Base-by-base conservation (phyloP, 2,113 vertebrate genomes). In the Glaucomys volans region DNA sequence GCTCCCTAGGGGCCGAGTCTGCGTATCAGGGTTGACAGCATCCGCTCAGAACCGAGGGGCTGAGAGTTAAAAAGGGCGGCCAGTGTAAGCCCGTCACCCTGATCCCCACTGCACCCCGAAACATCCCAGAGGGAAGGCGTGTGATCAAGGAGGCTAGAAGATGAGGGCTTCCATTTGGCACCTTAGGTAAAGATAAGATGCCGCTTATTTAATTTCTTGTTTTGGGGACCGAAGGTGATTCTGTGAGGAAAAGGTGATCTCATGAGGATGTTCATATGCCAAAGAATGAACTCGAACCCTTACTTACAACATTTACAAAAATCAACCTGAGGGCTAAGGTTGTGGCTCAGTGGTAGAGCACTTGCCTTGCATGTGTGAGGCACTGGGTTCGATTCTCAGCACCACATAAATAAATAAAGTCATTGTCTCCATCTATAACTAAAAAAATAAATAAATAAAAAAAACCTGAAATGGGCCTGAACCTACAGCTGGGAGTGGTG, bases 1-100 rank as follows among this genome's bases (percentile, higher is more conserved):
- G 52, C 86, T 89, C 82, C 93, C 85, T 95, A 77, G 71, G 94
- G 93, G 93, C 8, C 66, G 85, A 40, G 35, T 80, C 47, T 40
- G 52, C 50, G 32, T 11, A 24, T 42, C 69, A 76, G 87, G 22
- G 28, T 44, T 26, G 22, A 83, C 17, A 13, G 14, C 1, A 16
- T 35, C 30, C 10, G 1, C 20, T n/a, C 24, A n/a, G 3, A 1
- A 9, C 12, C 37, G 37, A 93, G n/a, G 35, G 59, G 88, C 3
- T 7, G 40, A 64, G 47, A 57, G n/a, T 32, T 40, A 28, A 42
- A 93, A 71, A 0, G 2, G 22, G 50, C 22, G 12, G 44, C 28
- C 17, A 91, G 44, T 44, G 54, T 59, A n/a, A 95, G 50, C 13
- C 42, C 72, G 42, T 72, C n/a, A 37, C 30, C 66, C 24, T 26